These are phyloP conservation scores for Melanotaenia pygmaea DNA, from an alignment of 2,797 vertebrate genomes.

Conservation along the genomic window DNA sequence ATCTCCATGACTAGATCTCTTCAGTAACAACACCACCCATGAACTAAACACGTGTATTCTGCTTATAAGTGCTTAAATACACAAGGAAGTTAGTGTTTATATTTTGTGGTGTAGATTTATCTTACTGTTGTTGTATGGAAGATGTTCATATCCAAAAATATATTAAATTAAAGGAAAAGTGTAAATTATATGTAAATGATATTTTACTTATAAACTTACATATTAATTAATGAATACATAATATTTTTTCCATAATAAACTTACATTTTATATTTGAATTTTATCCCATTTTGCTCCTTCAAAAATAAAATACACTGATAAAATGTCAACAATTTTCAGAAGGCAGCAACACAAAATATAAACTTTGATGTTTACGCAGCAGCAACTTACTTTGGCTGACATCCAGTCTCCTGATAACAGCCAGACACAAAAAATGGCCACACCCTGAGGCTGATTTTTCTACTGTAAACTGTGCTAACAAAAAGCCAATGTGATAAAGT, in stretches of 20 bases:
- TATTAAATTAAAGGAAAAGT: too few relatives aligned
- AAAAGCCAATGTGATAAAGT: not conserved
- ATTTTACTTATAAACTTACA: not conserved
- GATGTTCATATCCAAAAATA: too few relatives aligned
- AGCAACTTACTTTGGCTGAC: constrained; percentile 30
- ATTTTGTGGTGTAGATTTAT: too few relatives aligned
- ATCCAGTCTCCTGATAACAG: constrained; percentile 37
- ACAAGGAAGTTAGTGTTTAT: too few relatives aligned
- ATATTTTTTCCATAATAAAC: not conserved
- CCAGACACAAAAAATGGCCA: constrained; percentile 19
- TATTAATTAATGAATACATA: not conserved
- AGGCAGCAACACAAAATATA: not conserved
- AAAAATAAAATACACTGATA: not conserved
- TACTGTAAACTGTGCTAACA: constrained; percentile 6
- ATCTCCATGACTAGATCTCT: too few relatives aligned
- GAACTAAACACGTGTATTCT: too few relatives aligned
- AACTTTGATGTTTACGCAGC: not conserved
- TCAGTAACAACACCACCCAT: too few relatives aligned
- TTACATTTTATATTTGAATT: not conserved
- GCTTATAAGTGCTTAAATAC: too few relatives aligned
- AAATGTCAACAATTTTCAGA: not conserved
- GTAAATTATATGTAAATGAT: too few relatives aligned
- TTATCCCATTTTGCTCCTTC: not conserved
- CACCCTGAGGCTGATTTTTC: not conserved
- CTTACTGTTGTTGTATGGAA: too few relatives aligned